Conservation (phyloP, 1,140 invertebrate species). For the Drosophila murphyi region DNA sequence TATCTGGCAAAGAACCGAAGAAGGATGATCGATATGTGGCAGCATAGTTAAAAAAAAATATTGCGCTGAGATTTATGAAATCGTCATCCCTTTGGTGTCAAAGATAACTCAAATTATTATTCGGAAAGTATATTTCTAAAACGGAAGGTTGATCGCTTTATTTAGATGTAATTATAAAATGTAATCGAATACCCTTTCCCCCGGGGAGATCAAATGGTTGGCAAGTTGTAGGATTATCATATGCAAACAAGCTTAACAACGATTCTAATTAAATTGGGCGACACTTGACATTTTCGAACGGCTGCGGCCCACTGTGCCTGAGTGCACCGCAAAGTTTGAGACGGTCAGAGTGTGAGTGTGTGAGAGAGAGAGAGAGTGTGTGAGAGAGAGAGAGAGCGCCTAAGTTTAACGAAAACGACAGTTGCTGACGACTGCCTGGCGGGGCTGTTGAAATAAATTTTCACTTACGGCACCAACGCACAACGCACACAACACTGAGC, state of each 20-base stretch:
- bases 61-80: too few relatives aligned
- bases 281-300: conserved; percentile 23
- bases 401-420: conserved; percentile 63
- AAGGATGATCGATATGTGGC: background rate
- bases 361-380: background rate
- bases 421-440: conserved; percentile 70
- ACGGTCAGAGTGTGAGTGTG: background rate
- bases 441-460: conserved; percentile 78
- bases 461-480: conserved; percentile 74
- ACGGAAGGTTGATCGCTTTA: too few relatives aligned
- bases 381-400: conserved; percentile 2
- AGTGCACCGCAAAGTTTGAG: background rate
- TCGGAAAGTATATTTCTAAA: too few relatives aligned
- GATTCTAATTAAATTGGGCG: conserved; percentile 21
- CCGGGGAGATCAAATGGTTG: background rate
- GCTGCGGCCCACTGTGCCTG: conserved; percentile 34
- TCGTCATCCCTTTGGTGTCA: too few relatives aligned
- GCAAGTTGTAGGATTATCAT: background rate
- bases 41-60: too few relatives aligned
- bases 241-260: background rate
- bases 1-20: background rate
- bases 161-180: too few relatives aligned
- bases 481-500: conserved; percentile 30
- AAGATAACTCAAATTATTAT: too few relatives aligned
- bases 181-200: too few relatives aligned